Evolutionary conservation across 2,113 vertebrate species (phyloP), one percentile per base, ranked within the genome.

Genomic region (Sardina pilchardus): DNA sequence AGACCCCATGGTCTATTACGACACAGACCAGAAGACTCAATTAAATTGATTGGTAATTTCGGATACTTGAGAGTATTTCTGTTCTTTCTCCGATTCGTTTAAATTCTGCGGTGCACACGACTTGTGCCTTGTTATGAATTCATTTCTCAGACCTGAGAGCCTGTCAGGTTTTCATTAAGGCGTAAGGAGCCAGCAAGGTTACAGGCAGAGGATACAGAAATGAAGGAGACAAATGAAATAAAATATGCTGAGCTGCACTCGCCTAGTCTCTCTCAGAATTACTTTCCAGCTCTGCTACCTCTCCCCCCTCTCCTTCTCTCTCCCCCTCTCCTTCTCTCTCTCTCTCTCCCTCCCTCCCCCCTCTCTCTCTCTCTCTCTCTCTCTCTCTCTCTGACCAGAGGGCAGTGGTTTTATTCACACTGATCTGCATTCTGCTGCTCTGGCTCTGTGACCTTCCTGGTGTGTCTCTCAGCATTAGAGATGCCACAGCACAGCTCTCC

Each of bases 241-340:
- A 67, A 67, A 67, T 67, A 67, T 67, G 59, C 59, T 67, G 59
- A 67, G 59, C 59, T 26, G 59, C 59, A 10, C 59, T 67, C 50
- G 50, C 16, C 16, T 53, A 53, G 50, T 53, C 59, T 67, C 87
- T 47, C 83, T 67, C 59, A n/a, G 59, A 67, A 67, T 26, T 26
- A 67, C 59, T n/a, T 67, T 67, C 59, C 59, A 67, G 10, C 24
- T 53, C 80, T 80, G 71, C 82, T 78, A 53, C 83, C 21, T 86
- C 48, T 82, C 87, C 30, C 78, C 83, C 87, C 34, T 82, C 81
- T 45, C 81, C 87, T 87, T 50, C n/a, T 82, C 78, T 89, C 78
- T 80, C 78, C 81, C 71, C 53, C 83, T 82, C 83, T 86, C 26
- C 45, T 81, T 80, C 87, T 89, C 83, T 4, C 86, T 82, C 14